A percentile compares a stretch with the other conserved stretches of the same genome.
phyloP scores from a whole-genome alignment of 2,797 vertebrate species.

The Botia kubotai region DNA sequence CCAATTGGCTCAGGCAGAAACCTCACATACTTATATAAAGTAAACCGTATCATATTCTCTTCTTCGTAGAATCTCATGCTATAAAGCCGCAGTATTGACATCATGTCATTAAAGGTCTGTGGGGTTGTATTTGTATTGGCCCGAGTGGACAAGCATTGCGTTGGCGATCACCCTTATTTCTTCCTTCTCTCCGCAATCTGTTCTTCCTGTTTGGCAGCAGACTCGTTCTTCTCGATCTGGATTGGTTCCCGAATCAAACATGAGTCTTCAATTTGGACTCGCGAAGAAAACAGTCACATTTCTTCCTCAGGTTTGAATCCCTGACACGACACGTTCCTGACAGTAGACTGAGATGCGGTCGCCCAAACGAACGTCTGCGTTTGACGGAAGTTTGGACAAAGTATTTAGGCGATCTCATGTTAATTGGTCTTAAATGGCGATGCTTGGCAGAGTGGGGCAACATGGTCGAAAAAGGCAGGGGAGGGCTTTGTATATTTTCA shows the following conservation, averaged over 20 bases:
- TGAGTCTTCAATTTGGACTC: constrained; percentile 60
- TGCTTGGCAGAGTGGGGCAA: constrained; percentile 48
- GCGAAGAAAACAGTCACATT: constrained; percentile 56
- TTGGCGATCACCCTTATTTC: constrained; percentile 56
- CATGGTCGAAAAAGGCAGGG: constrained; percentile 51
- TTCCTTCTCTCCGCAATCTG: constrained; percentile 53
- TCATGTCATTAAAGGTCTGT: constrained; percentile 53
- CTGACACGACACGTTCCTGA: constrained; percentile 54
- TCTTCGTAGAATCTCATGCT: constrained; percentile 46
- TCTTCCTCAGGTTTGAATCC: constrained; percentile 36
- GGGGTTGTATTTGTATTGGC: constrained; percentile 61
- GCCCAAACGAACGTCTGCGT: constrained; percentile 53
- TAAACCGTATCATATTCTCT: constrained; percentile 39
- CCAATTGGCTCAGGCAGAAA: constrained; percentile 38
- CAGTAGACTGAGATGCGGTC: constrained; percentile 62
- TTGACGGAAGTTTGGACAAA: constrained; percentile 73
- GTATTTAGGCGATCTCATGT: constrained; percentile 63
- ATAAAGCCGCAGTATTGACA: constrained; percentile 49
- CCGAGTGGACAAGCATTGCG: constrained; percentile 48
- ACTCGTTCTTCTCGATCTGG: constrained; percentile 51
- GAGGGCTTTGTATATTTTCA: constrained; percentile 74
- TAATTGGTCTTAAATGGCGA: constrained; percentile 70
- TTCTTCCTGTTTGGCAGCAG: constrained; percentile 60
- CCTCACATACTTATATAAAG: constrained; percentile 37
- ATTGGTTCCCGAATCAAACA: constrained; percentile 57